Evolutionary conservation across 1,140 invertebrate genomes (phyloP), one percentile per base, ranked within the genome.

Genomic region (Arctopsyche grandis): DNA sequence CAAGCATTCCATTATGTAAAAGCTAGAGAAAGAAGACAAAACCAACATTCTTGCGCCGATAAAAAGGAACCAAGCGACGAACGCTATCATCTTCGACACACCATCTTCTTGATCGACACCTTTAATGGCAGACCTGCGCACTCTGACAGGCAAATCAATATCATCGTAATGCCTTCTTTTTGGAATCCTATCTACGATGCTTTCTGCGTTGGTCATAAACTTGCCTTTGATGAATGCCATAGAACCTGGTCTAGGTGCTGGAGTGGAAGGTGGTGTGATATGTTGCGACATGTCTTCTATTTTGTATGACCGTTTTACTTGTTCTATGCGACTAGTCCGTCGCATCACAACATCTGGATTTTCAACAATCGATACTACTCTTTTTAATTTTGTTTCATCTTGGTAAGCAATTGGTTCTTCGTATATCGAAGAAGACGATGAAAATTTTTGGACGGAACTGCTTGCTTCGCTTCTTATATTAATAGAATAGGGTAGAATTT

Each of bases 51-150:
- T 88, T 14, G 91, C 89, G 4, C 91, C 83, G 26, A 94, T 91
- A 82, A 93, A 94, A 19, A 91, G 86, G 60, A 93, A 92, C 93
- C 93, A 94, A 83, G 92, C 93, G 12, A 92, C 85, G 83, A 92
- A 93, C 10, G 92, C 88, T 9, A 94, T 85, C 7, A 92, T 85
- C 78, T 90, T 90, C 9, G 91, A 92, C 0, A 92, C 88, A 1
- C 91, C 88, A 83, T 94, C 93, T 82, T 94, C 93, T 82, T 93
- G 91, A 80, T 92, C 90, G 0, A 93, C 87, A 5, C 91, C 91
- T 63, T 92, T 86, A 69, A 87, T 84, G 14, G 85, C 85, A 71
- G 83, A 83, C 0, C 84, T 84, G 69, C 84, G 83, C 0, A 85
- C 82, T 14, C 86, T 85, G 7, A 87, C 83, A 16, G 86, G 84